A percentile compares a stretch with the other conserved stretches of the same genome.
Conservation (phyloP, 1,140 invertebrate genomes). For the Philaenus spumarius region DNA sequence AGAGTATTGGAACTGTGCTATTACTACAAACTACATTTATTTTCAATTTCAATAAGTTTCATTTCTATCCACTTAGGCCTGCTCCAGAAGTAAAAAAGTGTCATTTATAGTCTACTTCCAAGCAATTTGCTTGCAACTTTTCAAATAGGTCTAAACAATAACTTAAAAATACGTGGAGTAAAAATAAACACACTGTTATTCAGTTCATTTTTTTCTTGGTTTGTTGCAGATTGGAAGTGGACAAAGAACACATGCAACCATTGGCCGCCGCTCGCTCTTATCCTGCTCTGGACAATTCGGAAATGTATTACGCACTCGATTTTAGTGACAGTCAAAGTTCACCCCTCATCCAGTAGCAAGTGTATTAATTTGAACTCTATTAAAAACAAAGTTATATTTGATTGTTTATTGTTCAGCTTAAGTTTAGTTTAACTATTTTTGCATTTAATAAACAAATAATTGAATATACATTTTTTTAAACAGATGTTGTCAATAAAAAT, state of each 20-base stretch:
- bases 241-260: constrained; percentile 33
- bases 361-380: neutral
- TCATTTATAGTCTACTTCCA: no score
- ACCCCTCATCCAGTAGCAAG: constrained; percentile 55
- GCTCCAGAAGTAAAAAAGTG: no score
- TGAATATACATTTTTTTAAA: no score
- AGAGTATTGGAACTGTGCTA: no score
- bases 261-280: constrained; percentile 23
- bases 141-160: neutral
- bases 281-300: constrained; percentile 51
- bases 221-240: constrained; percentile 20
- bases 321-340: constrained; percentile 63
- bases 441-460: no score
- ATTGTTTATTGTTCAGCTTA: no score
- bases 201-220: neutral
- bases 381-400: neutral
- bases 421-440: no score
- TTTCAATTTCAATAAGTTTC: no score
- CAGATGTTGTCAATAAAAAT: no score
- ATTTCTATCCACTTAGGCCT: no score
- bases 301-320: constrained; percentile 65
- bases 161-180: neutral
- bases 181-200: neutral
- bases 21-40: no score
- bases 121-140: neutral